Conservation (phyloP, 2,797 vertebrate species). For the Platyrinchus mystaceus region DNA sequence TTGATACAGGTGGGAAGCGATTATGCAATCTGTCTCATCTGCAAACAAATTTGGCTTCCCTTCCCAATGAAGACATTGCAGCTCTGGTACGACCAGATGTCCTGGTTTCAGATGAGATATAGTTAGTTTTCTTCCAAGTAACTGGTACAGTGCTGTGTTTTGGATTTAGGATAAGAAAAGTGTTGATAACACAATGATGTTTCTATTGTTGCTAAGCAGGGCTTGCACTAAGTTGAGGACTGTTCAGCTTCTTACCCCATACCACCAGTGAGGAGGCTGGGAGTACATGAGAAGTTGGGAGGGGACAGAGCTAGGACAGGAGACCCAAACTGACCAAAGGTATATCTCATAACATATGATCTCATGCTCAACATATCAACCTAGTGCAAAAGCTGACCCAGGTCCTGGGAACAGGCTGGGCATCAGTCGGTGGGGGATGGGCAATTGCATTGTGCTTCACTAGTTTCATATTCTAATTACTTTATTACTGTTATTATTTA, state of each 20-base stretch:
- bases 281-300: neutral
- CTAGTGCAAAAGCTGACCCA: neutral
- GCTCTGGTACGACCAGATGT: neutral
- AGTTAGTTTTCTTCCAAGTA: neutral
- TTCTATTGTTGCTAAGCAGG: neutral
- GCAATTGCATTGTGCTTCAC: neutral
- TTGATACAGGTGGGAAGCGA: neutral
- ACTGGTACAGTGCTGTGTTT: neutral
- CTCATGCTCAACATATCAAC: neutral
- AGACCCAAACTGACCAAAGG: neutral
- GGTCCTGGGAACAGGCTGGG: accelerated
- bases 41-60: neutral
- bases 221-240: neutral
- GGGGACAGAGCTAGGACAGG: neutral
- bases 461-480: neutral
- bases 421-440: accelerated
- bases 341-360: neutral
- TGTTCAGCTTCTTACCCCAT: neutral
- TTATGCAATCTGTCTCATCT: neutral
- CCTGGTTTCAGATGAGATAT: neutral
- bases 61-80: neutral
- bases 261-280: neutral
- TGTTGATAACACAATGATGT: neutral
- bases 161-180: neutral
- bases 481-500: neutral